Percentiles rank a stretch among this genome's conserved stretches.
phyloP scores from a whole-genome alignment of 2,888 invertebrate genomes.

The Linyphia triangularis region DNA sequence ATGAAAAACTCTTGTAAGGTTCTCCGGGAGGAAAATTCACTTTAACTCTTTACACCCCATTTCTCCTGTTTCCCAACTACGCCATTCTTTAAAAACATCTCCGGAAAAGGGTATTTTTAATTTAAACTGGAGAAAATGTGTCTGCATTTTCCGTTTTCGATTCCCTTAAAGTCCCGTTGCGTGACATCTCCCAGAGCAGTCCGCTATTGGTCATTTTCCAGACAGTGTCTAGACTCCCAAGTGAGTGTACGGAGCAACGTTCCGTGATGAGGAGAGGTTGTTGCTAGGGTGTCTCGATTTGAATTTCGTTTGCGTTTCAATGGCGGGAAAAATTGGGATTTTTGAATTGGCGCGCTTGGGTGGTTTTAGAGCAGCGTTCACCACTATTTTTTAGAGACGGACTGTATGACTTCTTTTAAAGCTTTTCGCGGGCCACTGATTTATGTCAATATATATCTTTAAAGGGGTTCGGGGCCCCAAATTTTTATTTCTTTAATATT shows the following conservation, averaged over 20 bases:
- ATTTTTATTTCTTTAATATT: no score
- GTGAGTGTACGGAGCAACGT: background rate
- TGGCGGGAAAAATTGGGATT: background rate
- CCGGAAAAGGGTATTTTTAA: background rate
- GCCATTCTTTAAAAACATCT: no score
- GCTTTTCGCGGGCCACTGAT: background rate
- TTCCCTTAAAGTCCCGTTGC: background rate
- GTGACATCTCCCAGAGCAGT: background rate
- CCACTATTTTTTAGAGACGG: background rate
- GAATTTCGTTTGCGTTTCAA: background rate
- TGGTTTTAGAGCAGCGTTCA: background rate
- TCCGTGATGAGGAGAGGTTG: background rate
- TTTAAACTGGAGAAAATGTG: background rate
- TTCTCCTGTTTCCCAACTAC: no score
- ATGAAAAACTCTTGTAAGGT: no score
- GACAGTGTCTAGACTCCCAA: slow-evolving; percentile 35
- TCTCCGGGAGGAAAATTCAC: no score
- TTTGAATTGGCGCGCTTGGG: background rate
- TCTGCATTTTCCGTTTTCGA: background rate
- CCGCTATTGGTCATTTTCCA: slow-evolving; percentile 27
- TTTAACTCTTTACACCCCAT: no score
- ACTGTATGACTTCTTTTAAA: background rate
- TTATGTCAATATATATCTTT: no score
- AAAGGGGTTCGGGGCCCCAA: no score
- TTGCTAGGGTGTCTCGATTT: background rate